phyloP scores from a whole-genome alignment of 2,888 invertebrate species.

The Cremastobaeus sp. region DNA sequence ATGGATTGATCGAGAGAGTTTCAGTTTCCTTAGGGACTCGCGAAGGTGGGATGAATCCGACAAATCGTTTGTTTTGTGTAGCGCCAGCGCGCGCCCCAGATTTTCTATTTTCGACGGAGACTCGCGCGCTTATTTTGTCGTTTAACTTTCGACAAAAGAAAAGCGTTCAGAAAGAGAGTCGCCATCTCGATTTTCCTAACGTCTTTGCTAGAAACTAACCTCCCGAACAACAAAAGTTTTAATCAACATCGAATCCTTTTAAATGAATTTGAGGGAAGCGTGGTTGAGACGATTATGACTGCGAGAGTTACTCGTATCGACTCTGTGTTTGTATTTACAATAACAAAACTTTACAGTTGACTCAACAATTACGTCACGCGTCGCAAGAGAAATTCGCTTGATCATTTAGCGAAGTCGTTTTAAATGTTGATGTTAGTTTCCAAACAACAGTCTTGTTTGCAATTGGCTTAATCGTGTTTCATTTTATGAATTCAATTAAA shows the following conservation, averaged over 20 bases:
- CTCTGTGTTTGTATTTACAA: slow-evolving; percentile 43
- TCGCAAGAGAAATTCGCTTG: too few species aligned
- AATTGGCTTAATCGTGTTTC: too few species aligned
- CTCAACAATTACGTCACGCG: slow-evolving; percentile 43
- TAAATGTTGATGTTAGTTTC: too few species aligned
- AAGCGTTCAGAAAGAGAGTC: slow-evolving; percentile 9
- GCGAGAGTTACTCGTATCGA: slow-evolving; percentile 27
- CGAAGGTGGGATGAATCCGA: too few species aligned
- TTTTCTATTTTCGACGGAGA: slow-evolving; percentile 15
- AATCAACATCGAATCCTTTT: slow-evolving; percentile 48
- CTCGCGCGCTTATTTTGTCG: slow-evolving; percentile 3
- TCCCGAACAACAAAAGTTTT: slow-evolving; percentile 49
- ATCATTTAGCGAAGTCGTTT: too few species aligned
- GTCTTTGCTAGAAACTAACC: slow-evolving; percentile 35
- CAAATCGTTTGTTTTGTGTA: too few species aligned
- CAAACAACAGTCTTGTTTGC: too few species aligned
- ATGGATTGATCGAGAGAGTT: slow-evolving; percentile 48
- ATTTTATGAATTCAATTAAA: too few species aligned
- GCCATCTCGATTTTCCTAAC: slow-evolving; percentile 16
- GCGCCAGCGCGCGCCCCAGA: too few species aligned
- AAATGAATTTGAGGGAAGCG: too few species aligned
- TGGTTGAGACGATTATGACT: slow-evolving; percentile 31
- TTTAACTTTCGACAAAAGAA: slow-evolving; percentile 8
- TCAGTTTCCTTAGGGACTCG: slow-evolving; percentile 21
- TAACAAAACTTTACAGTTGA: slow-evolving; percentile 51